Conservation (phyloP, 2,797 vertebrate genomes). For the Coregonus suidteri region DNA sequence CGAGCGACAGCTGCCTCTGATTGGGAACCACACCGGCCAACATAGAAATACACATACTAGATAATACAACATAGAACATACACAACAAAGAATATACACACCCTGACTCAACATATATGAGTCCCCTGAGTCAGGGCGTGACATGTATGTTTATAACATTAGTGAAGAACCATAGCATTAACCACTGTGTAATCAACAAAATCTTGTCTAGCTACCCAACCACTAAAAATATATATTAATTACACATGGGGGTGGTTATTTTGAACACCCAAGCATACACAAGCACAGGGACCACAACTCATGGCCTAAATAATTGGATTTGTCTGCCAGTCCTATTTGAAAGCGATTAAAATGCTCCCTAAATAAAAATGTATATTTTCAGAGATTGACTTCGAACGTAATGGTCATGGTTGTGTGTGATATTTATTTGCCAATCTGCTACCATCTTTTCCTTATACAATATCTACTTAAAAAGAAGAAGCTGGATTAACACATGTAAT, state of each 20-base stretch:
- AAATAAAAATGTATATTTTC: constrained; percentile 12
- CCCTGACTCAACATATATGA: no score
- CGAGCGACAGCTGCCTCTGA: no score
- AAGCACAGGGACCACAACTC: constrained; percentile 15
- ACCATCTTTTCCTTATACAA: neutral
- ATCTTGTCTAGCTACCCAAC: neutral
- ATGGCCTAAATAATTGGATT: neutral
- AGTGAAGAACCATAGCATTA: neutral
- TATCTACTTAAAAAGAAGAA: neutral
- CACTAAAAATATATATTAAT: neutral
- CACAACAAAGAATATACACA: no score
- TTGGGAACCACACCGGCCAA: no score
- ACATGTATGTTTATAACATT: neutral
- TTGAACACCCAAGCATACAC: neutral
- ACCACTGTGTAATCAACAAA: neutral
- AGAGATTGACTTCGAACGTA: neutral
- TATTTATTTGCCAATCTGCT: neutral
- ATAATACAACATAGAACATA: no score
- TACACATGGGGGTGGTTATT: neutral
- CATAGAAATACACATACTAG: no score
- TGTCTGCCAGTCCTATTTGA: neutral
- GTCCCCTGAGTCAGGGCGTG: no score
- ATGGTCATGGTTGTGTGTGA: neutral
- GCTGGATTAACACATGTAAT: constrained; percentile 26
- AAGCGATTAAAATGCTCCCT: constrained; percentile 13